These are phyloP conservation scores for Bilobella aurantiaca DNA, from an alignment of 1,140 invertebrate genomes.

Conservation along the genomic window DNA sequence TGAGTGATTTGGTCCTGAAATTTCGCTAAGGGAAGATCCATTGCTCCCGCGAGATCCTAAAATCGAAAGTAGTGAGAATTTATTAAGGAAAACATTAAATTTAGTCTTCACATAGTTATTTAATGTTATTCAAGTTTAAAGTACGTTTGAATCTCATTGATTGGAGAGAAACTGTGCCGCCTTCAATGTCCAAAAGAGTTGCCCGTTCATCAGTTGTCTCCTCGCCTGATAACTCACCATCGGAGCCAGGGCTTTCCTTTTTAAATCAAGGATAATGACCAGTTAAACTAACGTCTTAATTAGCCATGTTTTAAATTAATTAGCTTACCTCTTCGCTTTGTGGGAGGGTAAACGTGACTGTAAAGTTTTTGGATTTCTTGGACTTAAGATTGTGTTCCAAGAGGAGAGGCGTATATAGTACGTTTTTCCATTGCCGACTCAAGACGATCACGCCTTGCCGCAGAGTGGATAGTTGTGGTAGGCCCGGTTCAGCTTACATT, in stretches of 20 bases:
- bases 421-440: constrained; percentile 93
- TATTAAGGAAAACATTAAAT: no score
- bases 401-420: constrained; percentile 81
- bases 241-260: constrained; percentile 48
- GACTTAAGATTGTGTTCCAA: constrained; percentile 69
- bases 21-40: constrained; percentile 22
- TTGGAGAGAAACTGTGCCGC: constrained; percentile 36
- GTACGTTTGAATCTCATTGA: constrained; percentile 29
- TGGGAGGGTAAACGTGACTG: constrained; percentile 76
- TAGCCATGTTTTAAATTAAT: no score
- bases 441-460: constrained; percentile 83
- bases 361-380: constrained; percentile 66
- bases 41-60: constrained; percentile 27
- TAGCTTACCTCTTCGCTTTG: constrained; percentile 60
- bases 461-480: constrained; percentile 79
- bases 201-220: constrained; percentile 72
- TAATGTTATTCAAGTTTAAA: not conserved
- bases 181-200: constrained; percentile 60
- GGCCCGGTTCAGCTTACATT: constrained; percentile 67
- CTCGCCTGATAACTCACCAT: constrained; percentile 46
- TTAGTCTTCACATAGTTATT: not conserved
- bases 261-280: no score
- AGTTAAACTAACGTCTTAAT: not conserved
- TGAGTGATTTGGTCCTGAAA: constrained; percentile 6
- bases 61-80: no score